A percentile compares a stretch with the other conserved stretches of the same genome.
Evolutionary conservation across 2,797 vertebrate species (phyloP).

Genomic region (Phataginus tetradactyla): DNA sequence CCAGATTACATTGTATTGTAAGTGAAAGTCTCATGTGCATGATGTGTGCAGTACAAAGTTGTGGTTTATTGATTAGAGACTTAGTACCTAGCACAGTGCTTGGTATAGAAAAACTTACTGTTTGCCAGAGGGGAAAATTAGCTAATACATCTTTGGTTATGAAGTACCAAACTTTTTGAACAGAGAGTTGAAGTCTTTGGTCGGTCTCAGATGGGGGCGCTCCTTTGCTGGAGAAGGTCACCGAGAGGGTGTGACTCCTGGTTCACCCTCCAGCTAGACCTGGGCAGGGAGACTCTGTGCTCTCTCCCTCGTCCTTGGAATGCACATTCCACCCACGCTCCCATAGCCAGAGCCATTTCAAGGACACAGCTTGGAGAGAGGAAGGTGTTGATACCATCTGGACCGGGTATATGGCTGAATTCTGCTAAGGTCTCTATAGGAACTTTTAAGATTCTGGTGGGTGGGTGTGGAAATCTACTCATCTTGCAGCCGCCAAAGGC

Average conservation of each 20-base stretch:
- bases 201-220: background rate
- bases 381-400: background rate
- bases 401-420: background rate
- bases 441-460: background rate
- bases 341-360: background rate
- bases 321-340: too few species aligned
- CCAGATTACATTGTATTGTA: background rate
- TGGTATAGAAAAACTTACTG: background rate
- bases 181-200: background rate
- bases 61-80: background rate
- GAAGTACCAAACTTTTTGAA: background rate
- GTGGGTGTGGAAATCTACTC: background rate
- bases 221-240: background rate
- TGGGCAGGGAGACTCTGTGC: background rate
- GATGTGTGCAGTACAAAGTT: background rate
- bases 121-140: background rate
- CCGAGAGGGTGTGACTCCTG: background rate
- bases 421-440: background rate
- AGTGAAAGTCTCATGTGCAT: background rate
- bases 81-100: background rate
- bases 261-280: background rate
- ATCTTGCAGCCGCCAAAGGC: background rate
- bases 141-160: background rate
- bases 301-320: background rate
- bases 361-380: background rate